Conservation (phyloP, 1,140 invertebrate species). For the Vanessa tameamea region DNA sequence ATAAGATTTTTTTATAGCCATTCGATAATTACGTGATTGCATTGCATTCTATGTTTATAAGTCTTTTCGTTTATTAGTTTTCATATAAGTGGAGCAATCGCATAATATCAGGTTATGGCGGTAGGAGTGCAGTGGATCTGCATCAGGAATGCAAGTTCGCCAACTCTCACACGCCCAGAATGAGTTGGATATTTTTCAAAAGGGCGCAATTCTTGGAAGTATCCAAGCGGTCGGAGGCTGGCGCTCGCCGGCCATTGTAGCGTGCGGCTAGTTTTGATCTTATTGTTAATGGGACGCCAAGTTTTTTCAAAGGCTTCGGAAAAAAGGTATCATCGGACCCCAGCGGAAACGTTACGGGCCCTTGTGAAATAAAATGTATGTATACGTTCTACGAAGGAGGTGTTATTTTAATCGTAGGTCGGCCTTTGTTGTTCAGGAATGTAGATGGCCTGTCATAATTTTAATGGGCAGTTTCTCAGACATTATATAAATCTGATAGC, state of each 20-base stretch:
- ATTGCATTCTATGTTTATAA: background rate
- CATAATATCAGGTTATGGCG: background rate
- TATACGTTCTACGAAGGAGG: conserved; percentile 78
- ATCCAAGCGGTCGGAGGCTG: conserved; percentile 69
- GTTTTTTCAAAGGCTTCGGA: conserved; percentile 73
- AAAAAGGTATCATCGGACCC: conserved; percentile 77
- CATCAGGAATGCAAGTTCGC: conserved; percentile 62
- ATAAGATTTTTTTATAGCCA: too few relatives aligned
- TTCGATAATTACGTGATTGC: too few relatives aligned
- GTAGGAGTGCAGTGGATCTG: background rate
- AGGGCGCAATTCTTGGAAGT: conserved; percentile 75
- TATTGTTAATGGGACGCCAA: conserved; percentile 80
- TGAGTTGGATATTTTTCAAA: conserved; percentile 76
- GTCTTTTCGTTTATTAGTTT: background rate
- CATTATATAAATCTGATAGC: conserved; percentile 54
- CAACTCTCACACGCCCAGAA: conserved; percentile 69
- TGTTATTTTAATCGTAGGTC: conserved; percentile 78
- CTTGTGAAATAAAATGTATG: conserved; percentile 75
- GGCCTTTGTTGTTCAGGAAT: conserved; percentile 77
- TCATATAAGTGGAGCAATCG: background rate
- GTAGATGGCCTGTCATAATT: conserved; percentile 78
- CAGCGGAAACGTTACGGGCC: conserved; percentile 78
- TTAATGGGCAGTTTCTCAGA: conserved; percentile 73
- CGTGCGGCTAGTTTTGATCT: conserved; percentile 79
- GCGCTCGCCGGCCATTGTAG: conserved; percentile 76